Evolutionary conservation across 2,113 vertebrate genomes (phyloP).

Genomic region (Neoarius graeffei): DNA sequence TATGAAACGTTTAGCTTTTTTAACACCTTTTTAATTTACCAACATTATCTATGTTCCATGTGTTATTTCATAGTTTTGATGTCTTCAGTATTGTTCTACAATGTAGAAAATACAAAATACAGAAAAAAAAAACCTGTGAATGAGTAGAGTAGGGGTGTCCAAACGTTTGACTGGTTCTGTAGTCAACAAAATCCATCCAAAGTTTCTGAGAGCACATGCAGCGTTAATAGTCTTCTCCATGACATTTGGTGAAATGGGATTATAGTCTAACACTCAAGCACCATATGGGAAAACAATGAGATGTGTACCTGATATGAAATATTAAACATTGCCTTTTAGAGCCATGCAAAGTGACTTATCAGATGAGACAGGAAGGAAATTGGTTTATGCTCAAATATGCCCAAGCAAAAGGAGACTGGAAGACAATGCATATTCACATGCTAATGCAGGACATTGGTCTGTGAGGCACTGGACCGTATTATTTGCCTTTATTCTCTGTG

Average conservation of each 20-base stretch:
- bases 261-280: conserved; percentile 60
- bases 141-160: too few species aligned
- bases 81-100: too few species aligned
- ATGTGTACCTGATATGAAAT: conserved; percentile 66
- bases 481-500: conserved; percentile 58
- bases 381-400: conserved; percentile 65
- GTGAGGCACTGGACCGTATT: conserved; percentile 55
- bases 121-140: too few species aligned
- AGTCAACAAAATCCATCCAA: not conserved
- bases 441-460: conserved; percentile 63
- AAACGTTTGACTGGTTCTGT: too few species aligned
- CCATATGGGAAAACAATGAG: conserved; percentile 62
- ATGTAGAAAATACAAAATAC: too few species aligned
- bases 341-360: conserved; percentile 62
- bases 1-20: too few species aligned
- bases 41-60: too few species aligned
- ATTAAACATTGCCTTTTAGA: conserved; percentile 66
- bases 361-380: conserved; percentile 61
- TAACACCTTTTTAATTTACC: too few species aligned
- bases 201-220: conserved; percentile 31
- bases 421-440: conserved; percentile 66
- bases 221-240: not conserved
- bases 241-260: conserved; percentile 41
- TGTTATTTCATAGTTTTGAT: too few species aligned
- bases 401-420: conserved; percentile 58